Percentiles rank a stretch among this genome's conserved stretches.
Evolutionary conservation across 1,140 invertebrate species (phyloP).

Genomic region (Cyphomyrmex costatus): DNA sequence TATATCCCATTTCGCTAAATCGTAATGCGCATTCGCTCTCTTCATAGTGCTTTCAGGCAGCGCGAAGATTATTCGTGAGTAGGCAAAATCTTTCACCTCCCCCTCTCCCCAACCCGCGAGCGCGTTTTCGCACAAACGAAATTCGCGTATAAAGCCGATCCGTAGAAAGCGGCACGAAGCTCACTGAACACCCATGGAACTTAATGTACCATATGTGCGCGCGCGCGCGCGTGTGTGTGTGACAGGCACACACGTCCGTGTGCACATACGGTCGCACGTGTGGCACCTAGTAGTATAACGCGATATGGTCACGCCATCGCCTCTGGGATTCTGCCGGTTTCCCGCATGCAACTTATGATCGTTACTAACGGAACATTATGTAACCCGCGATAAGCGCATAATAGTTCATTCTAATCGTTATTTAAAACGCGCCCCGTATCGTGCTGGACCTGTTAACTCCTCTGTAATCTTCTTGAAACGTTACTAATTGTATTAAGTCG

Average conservation of each 20-base stretch:
- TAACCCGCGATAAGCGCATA: slow-evolving; percentile 79
- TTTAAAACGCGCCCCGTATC: slow-evolving; percentile 79
- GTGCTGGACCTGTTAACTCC: slow-evolving; percentile 76
- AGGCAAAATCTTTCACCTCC: slow-evolving; percentile 44
- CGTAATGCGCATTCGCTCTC: slow-evolving; percentile 42
- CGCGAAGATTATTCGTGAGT: slow-evolving; percentile 41
- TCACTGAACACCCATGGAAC: slow-evolving; percentile 29
- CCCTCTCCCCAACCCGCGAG: neutral
- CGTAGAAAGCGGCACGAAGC: slow-evolving; percentile 48
- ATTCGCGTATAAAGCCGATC: slow-evolving; percentile 49
- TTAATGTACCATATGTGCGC: slow-evolving; percentile 18
- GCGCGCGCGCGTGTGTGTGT: neutral
- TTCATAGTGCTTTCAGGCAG: slow-evolving; percentile 23
- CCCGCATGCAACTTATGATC: slow-evolving; percentile 79
- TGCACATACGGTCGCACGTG: slow-evolving; percentile 40
- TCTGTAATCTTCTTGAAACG: slow-evolving; percentile 75
- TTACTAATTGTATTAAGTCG: slow-evolving; percentile 74
- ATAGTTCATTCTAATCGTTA: slow-evolving; percentile 82
- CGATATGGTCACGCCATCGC: slow-evolving; percentile 71
- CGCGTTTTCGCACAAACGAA: slow-evolving; percentile 44
- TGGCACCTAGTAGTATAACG: slow-evolving; percentile 63
- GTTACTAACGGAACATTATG: slow-evolving; percentile 80
- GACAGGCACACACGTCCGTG: slow-evolving; percentile 8
- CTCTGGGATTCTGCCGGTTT: slow-evolving; percentile 70
- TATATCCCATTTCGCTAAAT: slow-evolving; percentile 51